Base-by-base conservation (phyloP, 2,113 vertebrate genomes). In the Scortum barcoo region DNA sequence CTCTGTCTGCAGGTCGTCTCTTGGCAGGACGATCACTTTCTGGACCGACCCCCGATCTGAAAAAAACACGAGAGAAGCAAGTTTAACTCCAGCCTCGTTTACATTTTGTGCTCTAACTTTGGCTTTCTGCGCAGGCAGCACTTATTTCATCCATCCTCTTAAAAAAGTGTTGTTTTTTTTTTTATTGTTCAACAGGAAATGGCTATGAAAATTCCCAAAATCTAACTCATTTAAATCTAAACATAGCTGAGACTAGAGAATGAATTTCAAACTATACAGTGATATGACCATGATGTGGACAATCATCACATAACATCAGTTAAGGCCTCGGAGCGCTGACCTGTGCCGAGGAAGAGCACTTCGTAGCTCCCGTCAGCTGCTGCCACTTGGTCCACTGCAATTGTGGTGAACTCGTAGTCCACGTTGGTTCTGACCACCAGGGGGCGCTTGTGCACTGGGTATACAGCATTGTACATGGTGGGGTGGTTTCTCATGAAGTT, bases 291-390 rank as follows among this genome's bases (percentile, higher is more conserved):
- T 28, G n/a, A n/a, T n/a, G n/a, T 17, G 22, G 2, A 33, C 51
- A 71, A 44, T 51, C n/a, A 36, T 66, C 40, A 44, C 6, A 42
- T 61, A 67, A 73, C 36, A 22, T 56, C 11, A 67, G 2, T 19
- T 9, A 22, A 40, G 19, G 72, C 24, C 22, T 54, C 1, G 13
- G 36, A 46, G 7, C 51, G 82, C 92, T 90, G 48, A 99, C 98
- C 98, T 96, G 98, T 99, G 91, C 98, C 98, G 93, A 99, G 95
- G 96, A 99, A 99, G 89, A 99, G 97, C 94, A 99, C 98, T 94
- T 99, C 98, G 88, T 99, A 99, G 94, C 96, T 97, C 84, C 98
- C 98, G 0, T 99, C 98, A 3, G 98, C 97, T 16, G 98, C 98
- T 0, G 98, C 96, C 94, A 99, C 98, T 91, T 99, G 98, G 94